A percentile compares a stretch with the other conserved stretches of the same genome.
Conservation (phyloP, 2,888 invertebrate species). For the Suillia variegata region DNA sequence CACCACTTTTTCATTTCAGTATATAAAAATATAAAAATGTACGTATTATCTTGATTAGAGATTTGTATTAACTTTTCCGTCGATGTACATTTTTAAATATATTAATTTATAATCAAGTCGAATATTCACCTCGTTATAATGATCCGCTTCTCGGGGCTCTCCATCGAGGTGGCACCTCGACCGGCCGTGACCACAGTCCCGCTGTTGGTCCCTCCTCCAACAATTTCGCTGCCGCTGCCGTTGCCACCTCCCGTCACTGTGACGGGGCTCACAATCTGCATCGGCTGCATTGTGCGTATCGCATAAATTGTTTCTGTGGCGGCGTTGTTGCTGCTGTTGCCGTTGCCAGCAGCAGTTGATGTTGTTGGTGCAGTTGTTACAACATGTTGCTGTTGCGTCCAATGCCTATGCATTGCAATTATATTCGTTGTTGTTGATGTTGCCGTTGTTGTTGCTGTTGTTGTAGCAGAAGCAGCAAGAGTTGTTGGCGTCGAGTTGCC, state of each 20-base stretch:
- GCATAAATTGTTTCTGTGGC: conserved; percentile 42
- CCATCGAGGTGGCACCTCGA: conserved; percentile 32
- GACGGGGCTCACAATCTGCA: conserved; percentile 34
- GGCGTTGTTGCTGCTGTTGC: no score
- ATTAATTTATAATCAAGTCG: no score
- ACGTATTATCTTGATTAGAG: no score
- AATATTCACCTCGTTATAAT: conserved; percentile 44
- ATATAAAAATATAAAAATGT: no score
- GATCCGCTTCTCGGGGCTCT: conserved; percentile 48
- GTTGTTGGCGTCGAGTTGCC: conserved; percentile 18
- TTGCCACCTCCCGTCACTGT: conserved; percentile 39
- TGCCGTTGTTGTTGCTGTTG: no score
- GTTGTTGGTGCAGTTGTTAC: conserved; percentile 27
- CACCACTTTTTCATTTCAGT: no score
- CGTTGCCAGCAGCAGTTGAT: no score
- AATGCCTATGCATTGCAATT: background rate
- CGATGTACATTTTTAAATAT: no score
- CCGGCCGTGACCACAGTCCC: conserved; percentile 29
- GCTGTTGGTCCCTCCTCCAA: no score
- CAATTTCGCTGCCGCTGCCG: conserved; percentile 36
- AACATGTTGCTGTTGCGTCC: conserved; percentile 24
- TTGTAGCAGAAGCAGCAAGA: conserved; percentile 10
- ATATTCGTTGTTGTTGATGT: no score
- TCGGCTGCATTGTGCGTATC: conserved; percentile 37
- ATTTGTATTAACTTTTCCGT: no score